Evolutionary conservation across 2,113 vertebrate genomes (phyloP).

Genomic region (Heliornis fulica): DNA sequence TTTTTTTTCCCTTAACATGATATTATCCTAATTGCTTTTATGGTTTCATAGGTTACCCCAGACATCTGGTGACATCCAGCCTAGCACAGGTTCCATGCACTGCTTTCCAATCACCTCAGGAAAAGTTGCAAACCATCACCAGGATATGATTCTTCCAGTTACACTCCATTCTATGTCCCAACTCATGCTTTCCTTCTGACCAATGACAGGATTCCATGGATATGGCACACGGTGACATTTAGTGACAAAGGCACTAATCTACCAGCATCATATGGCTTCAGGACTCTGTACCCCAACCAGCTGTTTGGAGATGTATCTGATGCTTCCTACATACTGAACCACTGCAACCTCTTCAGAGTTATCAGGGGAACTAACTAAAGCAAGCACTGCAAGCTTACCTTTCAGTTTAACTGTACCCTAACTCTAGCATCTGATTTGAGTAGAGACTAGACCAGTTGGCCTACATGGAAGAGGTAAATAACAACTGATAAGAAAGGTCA

Average conservation of each 20-base stretch:
- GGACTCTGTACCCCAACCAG: not conserved
- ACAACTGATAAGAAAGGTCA: not conserved
- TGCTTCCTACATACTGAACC: not conserved
- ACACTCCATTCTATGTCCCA: not conserved
- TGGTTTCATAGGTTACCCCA: not conserved
- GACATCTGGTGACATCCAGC: not conserved
- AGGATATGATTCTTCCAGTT: fast-evolving
- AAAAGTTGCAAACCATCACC: not conserved
- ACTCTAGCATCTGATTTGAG: not conserved
- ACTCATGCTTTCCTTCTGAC: not conserved
- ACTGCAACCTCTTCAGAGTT: not conserved
- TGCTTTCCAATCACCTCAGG: not conserved
- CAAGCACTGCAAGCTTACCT: not conserved
- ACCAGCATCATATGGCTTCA: fast-evolving
- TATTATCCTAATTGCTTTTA: not conserved
- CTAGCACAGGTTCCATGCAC: not conserved
- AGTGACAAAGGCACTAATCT: not conserved
- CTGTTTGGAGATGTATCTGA: not conserved
- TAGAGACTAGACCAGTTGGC: not conserved
- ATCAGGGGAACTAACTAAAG: not conserved
- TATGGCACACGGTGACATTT: not conserved
- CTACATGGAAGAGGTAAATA: not conserved
- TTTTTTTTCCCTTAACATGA: not conserved
- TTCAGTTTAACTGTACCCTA: not conserved
- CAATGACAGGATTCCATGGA: not conserved